phyloP scores from a whole-genome alignment of 2,888 invertebrate genomes.

The Spilosoma lubricipeda region DNA sequence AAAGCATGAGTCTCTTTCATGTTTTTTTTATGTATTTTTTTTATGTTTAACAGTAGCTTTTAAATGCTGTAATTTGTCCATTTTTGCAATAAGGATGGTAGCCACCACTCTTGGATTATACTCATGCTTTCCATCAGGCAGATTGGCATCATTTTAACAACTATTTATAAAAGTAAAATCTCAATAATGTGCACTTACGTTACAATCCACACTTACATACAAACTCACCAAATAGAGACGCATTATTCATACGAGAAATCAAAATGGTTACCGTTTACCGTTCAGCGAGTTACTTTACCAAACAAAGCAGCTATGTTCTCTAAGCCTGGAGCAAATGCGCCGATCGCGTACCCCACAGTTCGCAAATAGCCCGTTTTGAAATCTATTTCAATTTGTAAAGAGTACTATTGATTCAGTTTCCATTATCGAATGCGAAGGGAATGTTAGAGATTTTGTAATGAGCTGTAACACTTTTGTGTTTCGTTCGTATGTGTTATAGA shows the following conservation, averaged over 20 bases:
- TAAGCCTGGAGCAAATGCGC: slow-evolving; percentile 19
- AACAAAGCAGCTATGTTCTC: slow-evolving; percentile 20
- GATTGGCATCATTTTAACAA: too few species aligned
- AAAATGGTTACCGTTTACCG: slow-evolving; percentile 4
- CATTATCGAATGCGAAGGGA: slow-evolving; percentile 3
- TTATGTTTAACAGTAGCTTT: too few species aligned
- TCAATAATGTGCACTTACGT: slow-evolving; percentile 13
- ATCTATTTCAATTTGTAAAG: slow-evolving; percentile 15
- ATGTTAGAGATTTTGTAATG: background rate
- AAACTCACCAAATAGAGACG: slow-evolving; percentile 1
- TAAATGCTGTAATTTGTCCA: too few species aligned
- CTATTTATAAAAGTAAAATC: too few species aligned
- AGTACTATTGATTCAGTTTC: slow-evolving; percentile 12
- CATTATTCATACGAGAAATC: slow-evolving; percentile 1
- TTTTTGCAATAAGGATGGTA: too few species aligned
- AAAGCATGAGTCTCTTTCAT: too few species aligned
- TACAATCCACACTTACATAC: background rate
- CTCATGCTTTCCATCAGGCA: too few species aligned
- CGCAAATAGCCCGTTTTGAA: slow-evolving; percentile 25
- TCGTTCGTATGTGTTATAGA: background rate
- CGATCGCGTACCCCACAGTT: slow-evolving; percentile 6
- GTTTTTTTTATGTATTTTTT: too few species aligned
- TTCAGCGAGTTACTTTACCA: slow-evolving; percentile 8
- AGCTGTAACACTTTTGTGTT: background rate
- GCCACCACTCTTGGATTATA: too few species aligned